phyloP scores from a whole-genome alignment of 2,797 vertebrate species.

The Leuciscus waleckii region DNA sequence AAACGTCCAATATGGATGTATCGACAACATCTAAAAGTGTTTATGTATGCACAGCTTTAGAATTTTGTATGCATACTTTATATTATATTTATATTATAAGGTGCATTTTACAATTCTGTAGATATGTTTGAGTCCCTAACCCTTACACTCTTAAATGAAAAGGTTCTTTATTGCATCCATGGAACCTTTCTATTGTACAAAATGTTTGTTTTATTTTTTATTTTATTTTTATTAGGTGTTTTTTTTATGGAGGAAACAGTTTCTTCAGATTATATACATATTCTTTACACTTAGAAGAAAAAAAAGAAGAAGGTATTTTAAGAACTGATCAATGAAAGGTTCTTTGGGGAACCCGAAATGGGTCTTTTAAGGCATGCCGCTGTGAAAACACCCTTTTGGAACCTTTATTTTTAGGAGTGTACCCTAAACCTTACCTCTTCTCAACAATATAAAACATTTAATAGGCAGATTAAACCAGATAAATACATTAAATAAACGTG shows the following conservation, averaged over 20 bases:
- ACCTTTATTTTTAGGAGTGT: background rate
- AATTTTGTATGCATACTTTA: background rate
- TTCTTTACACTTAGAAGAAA: background rate
- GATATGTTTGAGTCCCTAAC: background rate
- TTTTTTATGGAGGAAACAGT: background rate
- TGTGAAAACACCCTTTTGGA: background rate
- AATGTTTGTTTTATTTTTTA: background rate
- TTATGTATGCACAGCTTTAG: background rate
- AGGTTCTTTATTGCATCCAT: background rate
- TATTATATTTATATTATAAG: background rate
- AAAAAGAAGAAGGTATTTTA: background rate
- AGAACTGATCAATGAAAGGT: background rate
- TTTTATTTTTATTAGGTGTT: too few species aligned
- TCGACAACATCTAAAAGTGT: background rate
- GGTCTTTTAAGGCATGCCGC: background rate
- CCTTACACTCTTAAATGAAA: background rate
- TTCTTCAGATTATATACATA: background rate
- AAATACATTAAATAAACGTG: background rate
- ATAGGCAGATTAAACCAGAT: background rate
- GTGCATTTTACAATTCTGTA: background rate
- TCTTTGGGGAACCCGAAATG: background rate
- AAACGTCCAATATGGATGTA: background rate
- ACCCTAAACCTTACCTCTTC: background rate
- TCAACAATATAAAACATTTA: background rate
- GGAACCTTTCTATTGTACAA: background rate